Conservation (phyloP, 2,113 vertebrate species). For the Morone chrysops region DNA sequence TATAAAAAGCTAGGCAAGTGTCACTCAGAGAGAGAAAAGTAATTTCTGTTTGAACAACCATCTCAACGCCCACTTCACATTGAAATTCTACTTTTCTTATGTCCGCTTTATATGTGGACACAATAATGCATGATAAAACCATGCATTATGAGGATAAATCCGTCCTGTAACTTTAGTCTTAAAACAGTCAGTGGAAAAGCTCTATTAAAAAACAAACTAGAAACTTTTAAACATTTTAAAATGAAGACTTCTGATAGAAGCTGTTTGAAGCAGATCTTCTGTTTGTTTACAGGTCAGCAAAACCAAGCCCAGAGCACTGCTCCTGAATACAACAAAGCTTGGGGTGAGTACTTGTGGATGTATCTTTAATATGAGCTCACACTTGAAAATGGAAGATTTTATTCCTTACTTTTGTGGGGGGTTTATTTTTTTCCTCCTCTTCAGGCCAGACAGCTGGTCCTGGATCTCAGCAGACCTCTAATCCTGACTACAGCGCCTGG, state of each 20-base stretch:
- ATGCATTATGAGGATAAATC: background rate
- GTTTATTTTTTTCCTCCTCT: background rate
- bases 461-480: conserved; percentile 93
- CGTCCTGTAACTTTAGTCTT: background rate
- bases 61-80: background rate
- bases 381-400: background rate
- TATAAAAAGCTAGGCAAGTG: conserved; percentile 81
- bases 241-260: background rate
- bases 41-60: background rate
- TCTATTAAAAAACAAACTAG: background rate
- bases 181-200: background rate
- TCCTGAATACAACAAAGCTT: conserved; percentile 94
- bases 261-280: background rate
- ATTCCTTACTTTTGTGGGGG: background rate
- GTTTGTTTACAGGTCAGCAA: conserved; percentile 88
- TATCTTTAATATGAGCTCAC: background rate
- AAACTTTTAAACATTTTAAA: background rate
- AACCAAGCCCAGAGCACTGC: conserved; percentile 93
- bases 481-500: conserved; percentile 96
- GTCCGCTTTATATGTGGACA: background rate
- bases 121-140: conserved; percentile 12
- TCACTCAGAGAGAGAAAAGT: conserved; percentile 46
- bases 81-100: background rate
- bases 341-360: conserved; percentile 85
- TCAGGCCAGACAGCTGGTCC: conserved; percentile 91